Evolutionary conservation across 1,140 invertebrate species (phyloP), one percentile per base, ranked within the genome.

Genomic region (Bombus confusus): DNA sequence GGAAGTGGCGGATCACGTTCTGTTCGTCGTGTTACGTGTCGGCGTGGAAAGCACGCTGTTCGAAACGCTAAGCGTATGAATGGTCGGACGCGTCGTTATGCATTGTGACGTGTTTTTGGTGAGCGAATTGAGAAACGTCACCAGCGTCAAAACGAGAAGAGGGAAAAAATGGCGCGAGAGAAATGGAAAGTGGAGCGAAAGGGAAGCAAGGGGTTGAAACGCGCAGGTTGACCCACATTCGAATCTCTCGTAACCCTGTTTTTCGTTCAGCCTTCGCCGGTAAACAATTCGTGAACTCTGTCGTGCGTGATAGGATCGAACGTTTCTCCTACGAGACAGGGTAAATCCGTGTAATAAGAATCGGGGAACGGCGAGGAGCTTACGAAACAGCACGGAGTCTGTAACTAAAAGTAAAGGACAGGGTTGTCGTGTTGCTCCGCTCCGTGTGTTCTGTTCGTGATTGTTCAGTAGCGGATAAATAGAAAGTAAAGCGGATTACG

Each of bases 191-290:
- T 41, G 43, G 59, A 13, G 66, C 68, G 18, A n/a, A 57, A 57
- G 28, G 15, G 74, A 64, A 9, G 68, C 2, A 74, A 86, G 74
- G 57, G 77, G 39, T 66, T 43, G 28, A 59, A 81, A 86, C 82
- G 82, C 85, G 78, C 52, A 57, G 47, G 43, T 41, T 88, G 87
- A 89, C 87, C 88, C 12, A 88, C 74, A 89, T 89, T 43, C 74
- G 28, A 62, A 28, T 62, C 72, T 81, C 62, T 47, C 59, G 74
- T 86, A 88, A 86, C 79, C 75, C 73, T 77, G 80, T 83, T 81
- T 76, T 66, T 75, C 64, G 82, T 75, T 73, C 59, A 52, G 37
- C 47, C 64, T 41, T 39, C 34, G 39, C 39, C 9, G 31, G 83
- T 85, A 80, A 85, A 85, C 76, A 80, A 85, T 85, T 47, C 52